Evolutionary conservation across 2,113 vertebrate species (phyloP).

Genomic region (Ptyas mucosa): DNA sequence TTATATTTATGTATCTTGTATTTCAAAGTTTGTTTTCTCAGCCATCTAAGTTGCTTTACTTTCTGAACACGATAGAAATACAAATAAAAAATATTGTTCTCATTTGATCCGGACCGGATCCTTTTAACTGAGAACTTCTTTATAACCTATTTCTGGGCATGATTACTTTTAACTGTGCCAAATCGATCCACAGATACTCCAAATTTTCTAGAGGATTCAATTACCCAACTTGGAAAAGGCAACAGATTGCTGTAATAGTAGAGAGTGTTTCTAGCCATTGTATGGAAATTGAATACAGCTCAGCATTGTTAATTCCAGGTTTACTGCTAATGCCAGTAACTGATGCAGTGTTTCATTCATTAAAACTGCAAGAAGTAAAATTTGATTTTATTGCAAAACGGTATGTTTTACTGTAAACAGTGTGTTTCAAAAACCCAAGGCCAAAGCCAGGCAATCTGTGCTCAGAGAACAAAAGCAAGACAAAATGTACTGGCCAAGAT

Average conservation of each 20-base stretch:
- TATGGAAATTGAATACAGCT: conserved; percentile 11
- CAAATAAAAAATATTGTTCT: neutral
- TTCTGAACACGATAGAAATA: neutral
- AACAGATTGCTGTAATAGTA: neutral
- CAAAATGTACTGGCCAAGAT: neutral
- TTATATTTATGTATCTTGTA: neutral
- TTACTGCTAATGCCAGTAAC: neutral
- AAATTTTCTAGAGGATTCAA: neutral
- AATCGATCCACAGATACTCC: neutral
- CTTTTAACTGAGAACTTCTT: neutral
- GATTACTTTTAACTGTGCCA: neutral
- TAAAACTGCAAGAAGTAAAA: neutral
- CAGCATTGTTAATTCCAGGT: conserved; percentile 1
- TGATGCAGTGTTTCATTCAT: neutral
- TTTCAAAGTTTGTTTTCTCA: neutral
- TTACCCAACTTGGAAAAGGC: neutral
- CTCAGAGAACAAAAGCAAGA: neutral
- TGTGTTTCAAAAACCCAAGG: neutral
- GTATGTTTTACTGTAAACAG: neutral
- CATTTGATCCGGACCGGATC: neutral
- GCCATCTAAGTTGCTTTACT: neutral
- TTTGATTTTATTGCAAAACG: conserved; percentile 9
- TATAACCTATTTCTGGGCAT: neutral
- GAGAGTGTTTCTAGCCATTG: conserved; percentile 10
- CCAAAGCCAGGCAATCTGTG: neutral